Evolutionary conservation across 2,797 vertebrate species (phyloP), one percentile per base, ranked within the genome.

Genomic region (Dromococcyx pavoninus): DNA sequence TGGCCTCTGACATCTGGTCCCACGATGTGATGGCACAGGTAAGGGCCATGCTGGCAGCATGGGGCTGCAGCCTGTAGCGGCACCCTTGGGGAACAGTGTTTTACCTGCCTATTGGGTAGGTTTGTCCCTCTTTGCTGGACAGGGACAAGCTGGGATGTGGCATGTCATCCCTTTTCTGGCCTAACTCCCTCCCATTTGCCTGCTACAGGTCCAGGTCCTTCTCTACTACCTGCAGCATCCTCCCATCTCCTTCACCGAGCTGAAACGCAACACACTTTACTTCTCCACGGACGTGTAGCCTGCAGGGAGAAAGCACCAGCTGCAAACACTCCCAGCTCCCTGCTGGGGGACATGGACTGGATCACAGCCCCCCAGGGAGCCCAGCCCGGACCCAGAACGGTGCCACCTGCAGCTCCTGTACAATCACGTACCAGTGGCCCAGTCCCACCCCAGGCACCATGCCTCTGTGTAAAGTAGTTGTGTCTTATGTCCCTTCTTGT

Each of bases 11-110:
- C 98, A 99, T 99, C 98, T 99, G 99, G 99, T 99, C 99, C 88
- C 99, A 99, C 3, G 99, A 99, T 32, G 99, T 99, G 96, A 99
- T 99, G 99, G 99, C 99, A 30, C 99, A 99, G 99, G 99, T 99
- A 97, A 78, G 76, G 84, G 65, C 86, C 0, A 3, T 64, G 58
- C 54, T 21, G 67, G 76, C 53, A n/a, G 76, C 0, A 5, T 7
- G 27, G 46, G 39, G 58, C 27, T 1, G 1, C 33, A 39, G 25
- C 56, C 60, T 3, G 0, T 4, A 6, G 43, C 61, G 25, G 32
- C 61, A 51, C 17, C 35, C 13, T 17, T 19, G 15, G 50, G 50
- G 30, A 58, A 17, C 4, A 1, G 51, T 10, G 50, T 9, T 35
- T 91, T 43, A 21, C 39, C 48, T 43, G 32, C 32, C 60, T 35